Base-by-base conservation (phyloP, 2,113 vertebrate genomes). In the Oreochromis aureus region DNA sequence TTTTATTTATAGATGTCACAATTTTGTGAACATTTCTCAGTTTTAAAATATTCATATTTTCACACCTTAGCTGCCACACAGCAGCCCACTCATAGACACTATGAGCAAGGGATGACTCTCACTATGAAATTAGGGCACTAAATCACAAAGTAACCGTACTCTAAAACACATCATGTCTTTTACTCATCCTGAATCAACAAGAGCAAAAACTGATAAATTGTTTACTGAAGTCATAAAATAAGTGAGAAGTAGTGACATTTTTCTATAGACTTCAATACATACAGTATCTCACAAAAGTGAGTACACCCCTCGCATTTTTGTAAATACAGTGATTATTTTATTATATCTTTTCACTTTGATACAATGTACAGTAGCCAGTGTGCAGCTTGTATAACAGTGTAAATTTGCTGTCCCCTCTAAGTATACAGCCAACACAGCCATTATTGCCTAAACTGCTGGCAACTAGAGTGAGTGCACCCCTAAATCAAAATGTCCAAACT, bases 391-490 rank as follows among this genome's bases (percentile, higher is more conserved):
- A 30, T 30, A 58, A 58, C 13, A 58, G 56, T 58, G 13, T 16
- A 58, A 30, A 58, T 58, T 27, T 58, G 56, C 24, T 30, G 24
- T 58, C 56, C 24, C 24, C 56, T 58, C 56, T 0, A 58, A 58
- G 13, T 58, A 58, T 58, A 30, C 24, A 16, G 13, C 27, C 27
- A 27, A 27, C 27, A 27, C 27, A 27, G 27, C 24, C 56, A 30
- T 58, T 58, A 58, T 0, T 58, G 56, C 24, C 24, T 58, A 58
- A 58, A 58, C 4, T 1, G 4, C 56, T 58, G 56, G 0, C 24
- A 58, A 58, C 56, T 30, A 58, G 4, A 58, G 6, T 58, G 7
- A 58, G 56, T 30, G 12, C 55, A 0, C 55, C 7, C 24, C 24
- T 58, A 27, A 58, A 58, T 30, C 24, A 58, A 58, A 34, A 58